Evolutionary conservation across 2,888 invertebrate genomes (phyloP), one percentile per base, ranked within the genome.

Genomic region (Andrena chrysosceles): DNA sequence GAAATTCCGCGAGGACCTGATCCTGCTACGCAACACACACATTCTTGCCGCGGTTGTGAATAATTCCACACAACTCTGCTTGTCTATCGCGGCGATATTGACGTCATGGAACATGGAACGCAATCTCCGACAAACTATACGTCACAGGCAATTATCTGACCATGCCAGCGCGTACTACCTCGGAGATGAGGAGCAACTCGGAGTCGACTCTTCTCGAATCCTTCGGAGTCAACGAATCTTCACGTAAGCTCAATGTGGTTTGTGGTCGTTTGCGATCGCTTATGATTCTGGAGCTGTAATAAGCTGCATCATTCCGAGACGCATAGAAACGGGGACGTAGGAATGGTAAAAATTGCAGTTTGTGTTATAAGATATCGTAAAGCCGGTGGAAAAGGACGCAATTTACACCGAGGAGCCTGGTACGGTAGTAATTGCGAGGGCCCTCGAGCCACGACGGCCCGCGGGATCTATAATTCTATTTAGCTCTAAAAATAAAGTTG

Each of bases 41-140:
- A 42, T 56, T 56, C 56, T 23, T 56, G 3, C 54, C 72, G 59
- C 77, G 77, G n/a, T 13, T 35, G 35, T 64, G 35, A 64, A 78
- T 78, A 78, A 69, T 78, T 76, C 63, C 63, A 48, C 78, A 63
- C 42, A 54, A 52, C 52, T 62, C 60, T 23, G 62, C 23, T 64
- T 42, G 73, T 66, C 66, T 60, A 49, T 66, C 79, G n/a, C 48
- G 23, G 29, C 63, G 68, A 23, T 69, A 56, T 73, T 59, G 79
- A 77, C 77, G 64, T 71, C 64, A 26, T 52, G 49, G 23, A 31
- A 56, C 64, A 26, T 52, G 49, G 16, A 31, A 64, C 64, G 16
- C 70, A 35, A 77, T 64, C 64, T 31, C 26, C 48, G 77, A 56
- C 33, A n/a, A 71, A 42, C 23, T 20, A 63, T 66, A 48, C 60